Evolutionary conservation across 2,888 invertebrate genomes (phyloP), one percentile per base, ranked within the genome.

Genomic region (Hypolimnas misippus): DNA sequence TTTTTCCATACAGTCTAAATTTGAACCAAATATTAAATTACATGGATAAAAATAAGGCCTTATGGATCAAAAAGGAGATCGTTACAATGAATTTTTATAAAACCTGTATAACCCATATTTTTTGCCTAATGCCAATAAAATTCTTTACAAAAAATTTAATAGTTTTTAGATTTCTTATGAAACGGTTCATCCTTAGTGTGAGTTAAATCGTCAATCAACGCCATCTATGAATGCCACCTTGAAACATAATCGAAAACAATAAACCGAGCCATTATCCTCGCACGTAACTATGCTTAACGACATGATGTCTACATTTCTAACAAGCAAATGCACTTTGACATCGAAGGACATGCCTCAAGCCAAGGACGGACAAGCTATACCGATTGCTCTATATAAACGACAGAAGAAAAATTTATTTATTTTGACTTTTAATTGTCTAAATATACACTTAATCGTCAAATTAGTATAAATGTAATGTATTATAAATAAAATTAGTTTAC

Each of bases 301-400:
- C 21, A 46, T 5, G 12, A 14, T 46, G 44, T 46, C 44, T 21
- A 21, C n/a, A 46, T 8, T 12, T 21, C 12, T 44, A 44, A 62
- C 62, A 62, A 52, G 62, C 42, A 62, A 62, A 62, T 52, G 56
- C 57, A 57, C 62, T 62, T 31, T 16, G 57, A 57, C 57, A 52
- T 52, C 46, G 52, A 62, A 57, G 44, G 35, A 62, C 56, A 40
- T 29, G 29, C 3, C 14, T 49, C 29, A 49, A 14, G 29, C 7
- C 49, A 49, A 49, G 25, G 25, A 25, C 25, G 21, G 21, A 46
- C 21, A 19, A 25, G n/a, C n/a, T n/a, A n/a, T n/a, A n/a, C n/a
- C n/a, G n/a, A n/a, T n/a, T n/a, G n/a, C n/a, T n/a, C n/a, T n/a
- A n/a, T n/a, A n/a, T n/a, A n/a, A n/a, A n/a, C n/a, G n/a, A n/a